phyloP scores from a whole-genome alignment of 2,888 invertebrate genomes.

The Drosophila paranaensis region DNA sequence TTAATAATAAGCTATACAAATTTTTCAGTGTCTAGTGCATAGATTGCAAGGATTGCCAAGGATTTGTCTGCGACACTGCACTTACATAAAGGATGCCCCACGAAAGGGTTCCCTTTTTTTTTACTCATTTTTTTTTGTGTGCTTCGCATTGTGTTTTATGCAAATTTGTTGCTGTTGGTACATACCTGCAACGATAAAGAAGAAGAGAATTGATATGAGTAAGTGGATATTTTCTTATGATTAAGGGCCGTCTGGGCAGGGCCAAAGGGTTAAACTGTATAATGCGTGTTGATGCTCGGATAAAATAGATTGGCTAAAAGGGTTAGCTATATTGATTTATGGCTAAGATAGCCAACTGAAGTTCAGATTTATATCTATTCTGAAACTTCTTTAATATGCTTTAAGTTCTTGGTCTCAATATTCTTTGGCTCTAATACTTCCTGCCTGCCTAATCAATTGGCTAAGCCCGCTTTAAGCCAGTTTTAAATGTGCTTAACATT shows the following conservation, averaged over 20 bases:
- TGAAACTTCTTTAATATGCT: not conserved
- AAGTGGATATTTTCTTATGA: conserved; percentile 51
- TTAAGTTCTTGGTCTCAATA: not conserved
- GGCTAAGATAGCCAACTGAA: not conserved
- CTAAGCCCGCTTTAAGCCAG: conserved; percentile 12
- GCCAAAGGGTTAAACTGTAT: conserved; percentile 9
- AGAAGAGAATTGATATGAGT: conserved; percentile 41
- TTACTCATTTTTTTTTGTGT: not conserved
- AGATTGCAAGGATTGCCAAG: conserved; percentile 46
- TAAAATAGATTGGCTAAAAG: conserved; percentile 10
- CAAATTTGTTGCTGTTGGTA: conserved; percentile 55
- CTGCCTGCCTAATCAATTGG: conserved; percentile 26
- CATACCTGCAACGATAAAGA: conserved; percentile 72
- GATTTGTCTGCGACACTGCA: conserved; percentile 48
- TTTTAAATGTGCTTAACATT: conserved; percentile 19
- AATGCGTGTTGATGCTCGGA: conserved; percentile 10
- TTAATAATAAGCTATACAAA: conserved; percentile 81
- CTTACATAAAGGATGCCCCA: conserved; percentile 56
- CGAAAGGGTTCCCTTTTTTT: conserved; percentile 44
- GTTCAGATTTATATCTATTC: not conserved
- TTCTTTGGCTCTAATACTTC: not conserved
- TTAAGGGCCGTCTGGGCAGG: conserved; percentile 18
- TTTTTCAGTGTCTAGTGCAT: conserved; percentile 72
- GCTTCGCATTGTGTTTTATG: conserved; percentile 47
- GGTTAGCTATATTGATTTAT: conserved; percentile 6